Evolutionary conservation across 2,797 vertebrate genomes (phyloP).

Genomic region (Cygnus olor): DNA sequence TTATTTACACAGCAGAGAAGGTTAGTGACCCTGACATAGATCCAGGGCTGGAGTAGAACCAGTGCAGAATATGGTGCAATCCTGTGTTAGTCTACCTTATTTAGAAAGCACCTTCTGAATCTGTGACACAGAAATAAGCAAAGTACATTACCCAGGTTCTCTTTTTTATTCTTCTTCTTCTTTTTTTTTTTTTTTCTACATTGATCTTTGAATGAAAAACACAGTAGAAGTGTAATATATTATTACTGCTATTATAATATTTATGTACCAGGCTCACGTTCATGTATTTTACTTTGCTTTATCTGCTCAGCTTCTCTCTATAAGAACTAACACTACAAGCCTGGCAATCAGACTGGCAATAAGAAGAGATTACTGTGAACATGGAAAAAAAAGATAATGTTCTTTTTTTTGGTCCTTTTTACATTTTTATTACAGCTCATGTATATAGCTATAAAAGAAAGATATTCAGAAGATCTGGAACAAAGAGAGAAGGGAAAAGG

Average conservation of each 20-base stretch:
- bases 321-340: not conserved
- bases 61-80: not conserved
- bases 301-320: not conserved
- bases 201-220: not conserved
- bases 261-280: not conserved
- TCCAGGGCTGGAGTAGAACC: not conserved
- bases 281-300: not conserved
- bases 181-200: not conserved
- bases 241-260: not conserved
- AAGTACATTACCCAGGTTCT: not conserved
- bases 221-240: not conserved
- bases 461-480: not conserved
- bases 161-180: not conserved
- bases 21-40: slow-evolving; percentile 26
- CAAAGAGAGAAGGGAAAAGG: not conserved
- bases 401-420: not conserved
- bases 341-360: not conserved
- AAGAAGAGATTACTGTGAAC: not conserved
- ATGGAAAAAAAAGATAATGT: not conserved
- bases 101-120: not conserved
- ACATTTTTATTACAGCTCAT: not conserved
- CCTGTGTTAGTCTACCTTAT: not conserved
- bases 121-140: not conserved
- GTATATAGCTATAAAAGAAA: not conserved
- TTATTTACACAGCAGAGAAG: slow-evolving; percentile 30